Percentiles rank a stretch among this genome's conserved stretches.
Evolutionary conservation across 1,140 invertebrate species (phyloP).

Genomic region (Ooceraea biroi): DNA sequence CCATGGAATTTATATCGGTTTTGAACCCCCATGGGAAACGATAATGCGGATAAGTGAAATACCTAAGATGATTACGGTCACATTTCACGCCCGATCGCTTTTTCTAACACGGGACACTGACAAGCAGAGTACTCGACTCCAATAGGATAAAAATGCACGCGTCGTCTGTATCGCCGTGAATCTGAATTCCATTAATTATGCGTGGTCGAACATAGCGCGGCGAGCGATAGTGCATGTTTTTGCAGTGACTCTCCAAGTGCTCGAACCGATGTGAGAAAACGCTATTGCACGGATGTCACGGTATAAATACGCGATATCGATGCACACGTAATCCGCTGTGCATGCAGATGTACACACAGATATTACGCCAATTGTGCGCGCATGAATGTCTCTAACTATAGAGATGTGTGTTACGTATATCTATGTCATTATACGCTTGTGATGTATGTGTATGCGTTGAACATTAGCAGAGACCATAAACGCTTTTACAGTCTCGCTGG

Average conservation of each 20-base stretch:
- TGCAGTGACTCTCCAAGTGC: conserved; percentile 41
- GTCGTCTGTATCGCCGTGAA: conserved; percentile 38
- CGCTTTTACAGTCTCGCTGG: conserved; percentile 46
- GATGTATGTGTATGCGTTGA: neutral
- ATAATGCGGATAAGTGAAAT: conserved; percentile 19
- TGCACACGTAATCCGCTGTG: conserved; percentile 30
- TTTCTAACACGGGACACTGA: neutral
- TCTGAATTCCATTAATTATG: conserved; percentile 71
- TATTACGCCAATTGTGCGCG: conserved; percentile 7
- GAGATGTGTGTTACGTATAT: neutral
- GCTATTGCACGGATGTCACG: conserved; percentile 24
- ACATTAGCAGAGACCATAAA: conserved; percentile 48
- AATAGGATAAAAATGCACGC: conserved; percentile 14
- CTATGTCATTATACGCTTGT: neutral
- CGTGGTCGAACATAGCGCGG: conserved; percentile 29
- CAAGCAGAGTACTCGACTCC: neutral
- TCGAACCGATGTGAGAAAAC: conserved; percentile 57
- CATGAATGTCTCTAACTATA: neutral
- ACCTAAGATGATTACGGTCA: conserved; percentile 17
- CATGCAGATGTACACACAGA: conserved; percentile 17
- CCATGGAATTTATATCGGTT: neutral
- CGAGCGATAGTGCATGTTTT: conserved; percentile 55
- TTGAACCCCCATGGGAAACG: neutral
- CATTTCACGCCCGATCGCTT: neutral
- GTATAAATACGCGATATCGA: conserved; percentile 55